phyloP scores from a whole-genome alignment of 2,113 vertebrate species.

The Erinaceus europaeus region DNA sequence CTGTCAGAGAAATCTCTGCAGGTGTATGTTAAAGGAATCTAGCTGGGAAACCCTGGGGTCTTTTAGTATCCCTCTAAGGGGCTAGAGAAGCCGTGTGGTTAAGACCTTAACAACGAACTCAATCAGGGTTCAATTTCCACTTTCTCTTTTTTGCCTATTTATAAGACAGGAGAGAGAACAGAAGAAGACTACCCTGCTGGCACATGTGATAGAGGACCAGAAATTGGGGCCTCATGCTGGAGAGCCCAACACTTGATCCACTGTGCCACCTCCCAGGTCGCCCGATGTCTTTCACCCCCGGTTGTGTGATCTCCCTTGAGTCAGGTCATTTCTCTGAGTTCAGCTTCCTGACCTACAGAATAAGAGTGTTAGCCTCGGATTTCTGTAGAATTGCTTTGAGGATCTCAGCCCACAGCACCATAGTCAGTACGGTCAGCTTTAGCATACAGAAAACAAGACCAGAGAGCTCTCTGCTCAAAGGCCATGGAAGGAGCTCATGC shows the following conservation, averaged over 20 bases:
- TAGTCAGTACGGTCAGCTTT: rapidly evolving
- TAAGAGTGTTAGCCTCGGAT: rapidly evolving
- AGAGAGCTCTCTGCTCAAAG: not conserved
- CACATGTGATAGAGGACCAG: too few relatives aligned
- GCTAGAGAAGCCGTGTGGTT: not conserved
- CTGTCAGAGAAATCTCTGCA: not conserved
- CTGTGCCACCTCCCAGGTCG: too few relatives aligned
- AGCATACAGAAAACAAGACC: not conserved
- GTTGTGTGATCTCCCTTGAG: not conserved
- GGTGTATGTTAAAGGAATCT: not conserved
- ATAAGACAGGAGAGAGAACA: too few relatives aligned
- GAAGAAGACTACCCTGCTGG: too few relatives aligned
- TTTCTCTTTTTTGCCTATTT: too few relatives aligned
- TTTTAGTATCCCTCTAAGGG: not conserved
- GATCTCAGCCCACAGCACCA: not conserved
- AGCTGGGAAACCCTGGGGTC: not conserved
- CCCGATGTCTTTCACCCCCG: too few relatives aligned
- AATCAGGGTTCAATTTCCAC: not conserved
- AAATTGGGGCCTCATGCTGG: too few relatives aligned
- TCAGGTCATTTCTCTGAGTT: not conserved
- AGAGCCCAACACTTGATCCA: too few relatives aligned
- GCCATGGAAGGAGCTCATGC: not conserved
- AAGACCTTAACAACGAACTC: not conserved
- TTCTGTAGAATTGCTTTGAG: not conserved
- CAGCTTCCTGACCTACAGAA: not conserved